Evolutionary conservation across 2,113 vertebrate species (phyloP), one percentile per base, ranked within the genome.

Genomic region (Pholis gunnellus): DNA sequence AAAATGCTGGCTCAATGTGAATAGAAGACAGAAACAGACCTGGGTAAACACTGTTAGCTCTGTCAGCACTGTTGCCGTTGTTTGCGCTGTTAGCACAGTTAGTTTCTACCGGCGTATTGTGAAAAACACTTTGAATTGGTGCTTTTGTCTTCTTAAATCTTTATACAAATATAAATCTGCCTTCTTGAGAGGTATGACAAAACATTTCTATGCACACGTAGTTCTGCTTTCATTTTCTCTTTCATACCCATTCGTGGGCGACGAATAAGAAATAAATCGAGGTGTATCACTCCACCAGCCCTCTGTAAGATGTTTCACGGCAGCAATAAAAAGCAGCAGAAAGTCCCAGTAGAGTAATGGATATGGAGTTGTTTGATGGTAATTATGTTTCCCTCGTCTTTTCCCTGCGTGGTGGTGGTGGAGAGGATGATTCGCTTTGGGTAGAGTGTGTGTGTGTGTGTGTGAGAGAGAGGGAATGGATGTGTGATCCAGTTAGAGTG

Each of bases 361-460:
- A 91, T 86, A 82, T 79, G 81, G 80, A 89, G 88, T 82, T 85
- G 81, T 89, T 91, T 88, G 88, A 73, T 86, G 78, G 90, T 92
- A 93, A 94, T 94, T 93, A 89, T 85, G 83, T 93, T 93, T 87
- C 72, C 69, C 42, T 79, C 82, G 68, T 67, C 77, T 87, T 91
- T 82, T 84, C 61, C 65, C 75, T 50, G 78, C 64, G 38, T 75
- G 63, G 50, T 69, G 77, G 17, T 72, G 78, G 17, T 34, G 54
- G 72, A 72, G 88, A 82, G 73, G 82, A 88, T 87, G 82, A 81
- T 90, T 88, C 40, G 77, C 87, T 91, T 74, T 10, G 8, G 52
- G 71, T 59, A 50, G 54, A 46, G 71, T 60, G 75, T 72, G 72
- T 79, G 61, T 85, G 68, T 71, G 82, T 71, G 56, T 75, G 79